These are phyloP conservation scores for Cecropterus lyciades DNA, from an alignment of 1,140 invertebrate species.

Conservation along the genomic window DNA sequence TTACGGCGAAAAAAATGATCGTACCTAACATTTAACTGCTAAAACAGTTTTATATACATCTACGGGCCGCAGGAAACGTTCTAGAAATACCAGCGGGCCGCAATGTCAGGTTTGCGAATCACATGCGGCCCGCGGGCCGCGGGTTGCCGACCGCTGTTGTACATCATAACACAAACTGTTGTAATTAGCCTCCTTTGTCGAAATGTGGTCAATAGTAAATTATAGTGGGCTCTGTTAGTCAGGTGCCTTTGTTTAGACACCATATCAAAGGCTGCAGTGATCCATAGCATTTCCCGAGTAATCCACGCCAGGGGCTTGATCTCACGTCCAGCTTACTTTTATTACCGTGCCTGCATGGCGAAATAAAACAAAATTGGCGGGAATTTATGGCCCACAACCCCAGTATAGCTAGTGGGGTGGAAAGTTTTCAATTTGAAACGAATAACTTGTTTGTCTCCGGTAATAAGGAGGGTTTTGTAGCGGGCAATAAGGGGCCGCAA, in stretches of 20 bases:
- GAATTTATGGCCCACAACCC: conserved; percentile 80
- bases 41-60: no score
- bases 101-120: no score
- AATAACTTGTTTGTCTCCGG: conserved; percentile 80
- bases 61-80: no score
- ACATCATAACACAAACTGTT: conserved; percentile 24
- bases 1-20: no score
- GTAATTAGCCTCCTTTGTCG: conserved; percentile 32
- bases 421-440: conserved; percentile 84
- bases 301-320: conserved; percentile 77
- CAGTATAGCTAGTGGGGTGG: conserved; percentile 79
- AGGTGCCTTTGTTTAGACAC: conserved; percentile 72
- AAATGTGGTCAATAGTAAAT: conserved; percentile 43
- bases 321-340: conserved; percentile 83
- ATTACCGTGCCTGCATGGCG: conserved; percentile 81
- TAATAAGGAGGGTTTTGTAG: conserved; percentile 81
- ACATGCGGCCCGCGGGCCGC: no score
- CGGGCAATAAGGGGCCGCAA: conserved; percentile 76
- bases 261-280: conserved; percentile 74
- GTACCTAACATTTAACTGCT: no score
- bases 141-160: no score
- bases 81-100: no score
- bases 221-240: conserved; percentile 57
- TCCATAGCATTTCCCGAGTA: conserved; percentile 77
- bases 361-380: conserved; percentile 84